Evolutionary conservation across 1,140 invertebrate genomes (phyloP), one percentile per base, ranked within the genome.

Genomic region (Drosophila lacertosa): DNA sequence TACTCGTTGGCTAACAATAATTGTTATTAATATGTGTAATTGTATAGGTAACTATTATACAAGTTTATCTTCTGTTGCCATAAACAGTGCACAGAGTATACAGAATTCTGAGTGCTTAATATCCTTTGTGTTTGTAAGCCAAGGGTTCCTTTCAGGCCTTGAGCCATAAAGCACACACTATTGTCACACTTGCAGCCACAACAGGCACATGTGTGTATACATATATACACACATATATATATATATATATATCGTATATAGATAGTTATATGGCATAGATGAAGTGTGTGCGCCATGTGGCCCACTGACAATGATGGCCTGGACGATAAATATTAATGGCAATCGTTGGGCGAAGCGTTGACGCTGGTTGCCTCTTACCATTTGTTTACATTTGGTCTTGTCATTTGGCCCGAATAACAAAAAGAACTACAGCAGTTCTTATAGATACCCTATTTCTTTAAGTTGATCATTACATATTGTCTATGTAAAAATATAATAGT

Each of bases 61-160:
- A 79, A 64, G 64, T 54, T 54, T 22, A 24, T 67, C 55, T 48
- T 24, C 44, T 68, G 51, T 58, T 20, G 22, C 10, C 37, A 57
- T 79, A 37, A 47, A 16, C 33, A 18, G 37, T 63, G 35, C 20
- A 33, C 55, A 40, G 35, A 67, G 35, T 55, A 40, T 44, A 13
- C 22, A 18, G n/a, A n/a, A n/a, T 47, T 47, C 3, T 44, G 10
- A 44, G 35, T 22, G 62, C 62, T 78, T 50, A 82, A 62, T n/a
- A 74, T 62, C 63, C 78, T 78, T 70, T 55, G 13, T 20, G 33
- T 76, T 84, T 82, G 76, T 86, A 71, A 72, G 76, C 66, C 69
- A 69, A 48, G 58, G 70, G 66, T 54, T 71, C 2, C 16, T 13
- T 9, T 33, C 7, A 10, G n/a, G n/a, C 15, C 18, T 51, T 45